These are phyloP conservation scores for Seriola aureovittata DNA, from an alignment of 2,113 vertebrate species.

Conservation along the genomic window DNA sequence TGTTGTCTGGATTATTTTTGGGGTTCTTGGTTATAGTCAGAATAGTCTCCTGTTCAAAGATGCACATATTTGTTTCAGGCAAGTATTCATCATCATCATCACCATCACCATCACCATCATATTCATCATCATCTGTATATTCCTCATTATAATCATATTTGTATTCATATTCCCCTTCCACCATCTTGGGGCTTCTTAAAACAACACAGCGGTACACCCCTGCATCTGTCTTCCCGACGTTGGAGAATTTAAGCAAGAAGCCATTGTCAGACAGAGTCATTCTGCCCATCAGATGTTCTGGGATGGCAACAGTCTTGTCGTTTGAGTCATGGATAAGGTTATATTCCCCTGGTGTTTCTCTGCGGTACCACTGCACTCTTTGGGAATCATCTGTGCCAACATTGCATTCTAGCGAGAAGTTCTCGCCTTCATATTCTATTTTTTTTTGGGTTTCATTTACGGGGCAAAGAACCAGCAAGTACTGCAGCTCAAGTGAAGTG, in stretches of 20 bases:
- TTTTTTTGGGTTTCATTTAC: not conserved
- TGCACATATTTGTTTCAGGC: constrained; percentile 45
- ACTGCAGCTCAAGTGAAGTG: constrained; percentile 38
- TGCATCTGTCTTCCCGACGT: constrained; percentile 48
- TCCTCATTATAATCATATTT: not conserved
- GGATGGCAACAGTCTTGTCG: constrained; percentile 15
- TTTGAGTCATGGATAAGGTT: constrained; percentile 60
- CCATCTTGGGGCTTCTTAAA: not conserved
- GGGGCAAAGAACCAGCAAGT: constrained; percentile 73
- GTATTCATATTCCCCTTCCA: not conserved
- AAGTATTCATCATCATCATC: not conserved
- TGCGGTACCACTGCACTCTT: constrained; percentile 77
- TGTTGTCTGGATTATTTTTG: too few species aligned
- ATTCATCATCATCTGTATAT: not conserved
- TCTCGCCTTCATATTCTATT: not conserved
- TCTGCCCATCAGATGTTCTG: constrained; percentile 54
- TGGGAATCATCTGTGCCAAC: not conserved
- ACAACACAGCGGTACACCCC: constrained; percentile 77
- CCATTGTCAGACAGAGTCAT: constrained; percentile 36
- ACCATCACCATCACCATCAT: not conserved
- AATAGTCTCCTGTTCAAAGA: constrained; percentile 65
- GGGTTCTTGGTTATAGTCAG: constrained; percentile 5
- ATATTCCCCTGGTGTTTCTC: not conserved
- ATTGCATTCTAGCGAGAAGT: constrained; percentile 53
- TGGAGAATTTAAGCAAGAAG: constrained; percentile 51